These are phyloP conservation scores for Uloborus plumipes DNA, from an alignment of 2,888 invertebrate genomes.

Conservation along the genomic window DNA sequence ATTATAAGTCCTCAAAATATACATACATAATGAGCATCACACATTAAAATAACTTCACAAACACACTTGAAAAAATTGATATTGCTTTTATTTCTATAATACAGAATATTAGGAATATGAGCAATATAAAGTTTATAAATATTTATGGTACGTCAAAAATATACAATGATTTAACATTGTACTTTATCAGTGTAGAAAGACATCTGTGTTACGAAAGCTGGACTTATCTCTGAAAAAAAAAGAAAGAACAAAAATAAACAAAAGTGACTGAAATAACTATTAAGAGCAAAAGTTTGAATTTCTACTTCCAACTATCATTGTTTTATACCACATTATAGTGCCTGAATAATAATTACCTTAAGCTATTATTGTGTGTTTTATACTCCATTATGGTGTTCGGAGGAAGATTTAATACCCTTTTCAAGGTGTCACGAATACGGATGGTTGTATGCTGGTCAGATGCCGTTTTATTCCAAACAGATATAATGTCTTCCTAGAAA, in stretches of 20 bases:
- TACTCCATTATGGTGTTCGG: constrained; percentile 94
- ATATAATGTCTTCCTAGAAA: constrained; percentile 90
- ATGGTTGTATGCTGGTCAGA: constrained; percentile 88
- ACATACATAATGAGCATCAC: too few species aligned
- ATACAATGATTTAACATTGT: neutral
- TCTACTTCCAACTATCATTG: constrained; percentile 66
- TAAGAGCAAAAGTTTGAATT: neutral
- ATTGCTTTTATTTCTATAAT: too few species aligned
- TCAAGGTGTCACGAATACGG: constrained; percentile 93
- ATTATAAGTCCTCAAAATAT: too few species aligned
- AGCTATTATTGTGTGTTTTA: constrained; percentile 73
- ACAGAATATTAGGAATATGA: too few species aligned
- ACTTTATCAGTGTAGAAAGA: constrained; percentile 48
- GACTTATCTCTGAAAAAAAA: constrained; percentile 61
- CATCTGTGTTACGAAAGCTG: constrained; percentile 64
- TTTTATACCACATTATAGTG: constrained; percentile 91
- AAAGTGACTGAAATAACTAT: neutral
- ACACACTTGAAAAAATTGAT: too few species aligned
- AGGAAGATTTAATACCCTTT: constrained; percentile 94
- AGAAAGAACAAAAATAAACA: neutral
- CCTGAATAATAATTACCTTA: constrained; percentile 73
- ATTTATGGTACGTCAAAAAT: neutral
- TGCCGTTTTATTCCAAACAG: constrained; percentile 97
- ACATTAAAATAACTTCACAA: too few species aligned
- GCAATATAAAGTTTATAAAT: too few species aligned